phyloP scores from a whole-genome alignment of 2,113 vertebrate genomes.

The Ptilonorhynchus violaceus region DNA sequence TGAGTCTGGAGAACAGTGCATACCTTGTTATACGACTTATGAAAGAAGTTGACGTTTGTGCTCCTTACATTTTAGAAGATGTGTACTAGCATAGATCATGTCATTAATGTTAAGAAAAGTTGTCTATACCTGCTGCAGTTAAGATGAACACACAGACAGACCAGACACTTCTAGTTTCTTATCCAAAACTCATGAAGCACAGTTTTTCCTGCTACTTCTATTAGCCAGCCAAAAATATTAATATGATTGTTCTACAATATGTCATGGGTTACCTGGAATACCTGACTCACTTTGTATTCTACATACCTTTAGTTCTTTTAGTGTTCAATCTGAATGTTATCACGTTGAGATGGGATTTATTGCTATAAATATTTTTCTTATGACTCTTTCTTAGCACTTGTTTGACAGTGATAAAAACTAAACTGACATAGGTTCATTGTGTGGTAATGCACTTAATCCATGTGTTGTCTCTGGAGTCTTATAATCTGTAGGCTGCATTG shows the following conservation, averaged over 20 bases:
- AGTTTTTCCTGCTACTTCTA: not conserved
- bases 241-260: not conserved
- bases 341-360: slow-evolving; percentile 21
- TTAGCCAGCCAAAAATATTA: not conserved
- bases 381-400: slow-evolving; percentile 10
- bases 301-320: not conserved
- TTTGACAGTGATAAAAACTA: slow-evolving; percentile 10
- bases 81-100: not conserved
- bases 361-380: slow-evolving; percentile 54
- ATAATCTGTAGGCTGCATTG: not conserved
- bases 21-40: slow-evolving; percentile 22
- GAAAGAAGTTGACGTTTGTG: not conserved
- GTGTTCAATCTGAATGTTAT: slow-evolving; percentile 22
- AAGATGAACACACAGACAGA: not conserved
- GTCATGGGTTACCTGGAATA: not conserved
- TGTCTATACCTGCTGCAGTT: not conserved
- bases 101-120: not conserved
- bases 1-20: slow-evolving; percentile 46
- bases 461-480: not conserved
- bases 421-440: slow-evolving; percentile 45
- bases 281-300: not conserved
- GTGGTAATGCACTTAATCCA: slow-evolving; percentile 30
- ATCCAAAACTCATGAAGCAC: not conserved
- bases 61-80: not conserved
- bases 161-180: not conserved